Evolutionary conservation across 2,888 invertebrate genomes (phyloP).

Genomic region (Ichneumon xanthorius): DNA sequence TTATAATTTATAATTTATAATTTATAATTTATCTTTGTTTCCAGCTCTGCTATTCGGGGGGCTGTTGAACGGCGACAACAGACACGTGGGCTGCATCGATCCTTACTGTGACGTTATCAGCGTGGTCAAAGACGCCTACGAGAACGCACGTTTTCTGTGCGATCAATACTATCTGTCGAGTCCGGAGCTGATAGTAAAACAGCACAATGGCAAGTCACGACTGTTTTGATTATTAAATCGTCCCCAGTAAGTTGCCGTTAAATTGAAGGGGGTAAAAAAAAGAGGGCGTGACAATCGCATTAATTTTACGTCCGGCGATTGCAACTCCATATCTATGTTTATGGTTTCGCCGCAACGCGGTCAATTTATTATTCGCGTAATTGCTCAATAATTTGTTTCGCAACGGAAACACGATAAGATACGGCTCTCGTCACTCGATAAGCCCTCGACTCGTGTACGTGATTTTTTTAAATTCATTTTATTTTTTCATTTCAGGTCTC

Average conservation of each 20-base stretch:
- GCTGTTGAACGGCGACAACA: conserved; percentile 87
- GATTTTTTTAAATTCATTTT: too few species aligned
- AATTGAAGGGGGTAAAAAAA: neutral
- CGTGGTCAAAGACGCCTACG: conserved; percentile 97
- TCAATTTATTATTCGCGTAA: conserved; percentile 28
- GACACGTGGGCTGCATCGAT: conserved; percentile 98
- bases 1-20: conserved; percentile 28
- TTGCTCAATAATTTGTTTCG: conserved; percentile 33
- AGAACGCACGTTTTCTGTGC: conserved; percentile 98
- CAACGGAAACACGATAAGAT: neutral
- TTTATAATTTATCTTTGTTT: conserved; percentile 77
- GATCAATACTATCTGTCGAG: conserved; percentile 98
- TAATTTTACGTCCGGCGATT: neutral
- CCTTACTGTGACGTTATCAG: conserved; percentile 96
- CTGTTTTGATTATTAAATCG: conserved; percentile 49
- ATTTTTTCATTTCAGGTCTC: conserved; percentile 81
- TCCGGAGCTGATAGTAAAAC: conserved; percentile 93
- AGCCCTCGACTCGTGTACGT: conserved; percentile 24
- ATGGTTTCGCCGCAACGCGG: neutral
- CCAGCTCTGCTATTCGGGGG: conserved; percentile 94
- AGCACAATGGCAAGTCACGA: conserved; percentile 90
- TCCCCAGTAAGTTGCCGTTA: conserved; percentile 63
- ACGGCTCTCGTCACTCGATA: conserved; percentile 4
- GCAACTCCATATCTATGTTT: neutral
- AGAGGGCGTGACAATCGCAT: neutral